phyloP scores from a whole-genome alignment of 2,797 vertebrate species.

The Tachyglossus aculeatus region DNA sequence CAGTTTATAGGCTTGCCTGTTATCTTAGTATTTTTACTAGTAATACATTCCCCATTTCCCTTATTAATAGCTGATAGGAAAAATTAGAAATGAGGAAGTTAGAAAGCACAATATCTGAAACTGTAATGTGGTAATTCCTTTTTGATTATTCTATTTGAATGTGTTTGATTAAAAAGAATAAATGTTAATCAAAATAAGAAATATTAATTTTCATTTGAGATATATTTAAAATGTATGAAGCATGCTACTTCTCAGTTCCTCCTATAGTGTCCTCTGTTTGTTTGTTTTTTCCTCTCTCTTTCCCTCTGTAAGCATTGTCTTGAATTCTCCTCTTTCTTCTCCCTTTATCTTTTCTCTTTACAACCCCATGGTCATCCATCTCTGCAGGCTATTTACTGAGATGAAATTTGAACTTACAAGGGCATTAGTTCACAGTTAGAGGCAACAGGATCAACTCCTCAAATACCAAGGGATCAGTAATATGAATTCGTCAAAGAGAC shows the following conservation, averaged over 20 bases:
- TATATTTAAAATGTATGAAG: neutral
- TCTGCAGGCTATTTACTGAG: neutral
- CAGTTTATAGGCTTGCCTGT: neutral
- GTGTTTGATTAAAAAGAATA: slow-evolving; percentile 8
- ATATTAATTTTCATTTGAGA: neutral
- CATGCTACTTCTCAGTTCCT: neutral
- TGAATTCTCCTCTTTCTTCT: neutral
- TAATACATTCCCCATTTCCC: neutral
- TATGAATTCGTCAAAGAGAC: too few species aligned
- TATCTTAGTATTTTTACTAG: neutral
- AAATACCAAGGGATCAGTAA: too few species aligned
- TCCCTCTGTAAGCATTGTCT: neutral
- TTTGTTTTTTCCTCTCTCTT: neutral
- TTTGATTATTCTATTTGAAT: slow-evolving; percentile 1
- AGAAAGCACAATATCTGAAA: neutral
- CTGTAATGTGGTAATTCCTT: slow-evolving; percentile 11
- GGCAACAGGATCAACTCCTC: too few species aligned
- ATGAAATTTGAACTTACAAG: too few species aligned
- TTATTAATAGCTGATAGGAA: neutral
- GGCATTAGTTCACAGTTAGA: too few species aligned
- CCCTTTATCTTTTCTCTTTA: neutral
- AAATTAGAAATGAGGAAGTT: slow-evolving; percentile 1
- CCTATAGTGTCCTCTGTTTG: neutral
- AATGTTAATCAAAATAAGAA: slow-evolving; percentile 1
- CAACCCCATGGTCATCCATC: neutral